Conservation (phyloP, 2,797 vertebrate genomes). For the Oreochromis grahami region DNA sequence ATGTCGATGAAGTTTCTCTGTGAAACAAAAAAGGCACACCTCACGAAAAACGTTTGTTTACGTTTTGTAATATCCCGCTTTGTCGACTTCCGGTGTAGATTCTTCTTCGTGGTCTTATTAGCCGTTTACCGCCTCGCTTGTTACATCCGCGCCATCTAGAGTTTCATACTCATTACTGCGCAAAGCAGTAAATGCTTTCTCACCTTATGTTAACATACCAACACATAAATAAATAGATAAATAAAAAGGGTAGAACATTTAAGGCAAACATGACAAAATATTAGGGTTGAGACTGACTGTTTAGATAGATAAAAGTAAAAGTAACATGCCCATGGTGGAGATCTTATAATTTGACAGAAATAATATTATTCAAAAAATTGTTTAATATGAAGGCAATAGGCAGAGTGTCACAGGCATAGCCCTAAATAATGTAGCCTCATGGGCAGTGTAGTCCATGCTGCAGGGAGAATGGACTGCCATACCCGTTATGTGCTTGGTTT, state of each 20-base stretch:
- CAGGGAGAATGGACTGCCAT: no score
- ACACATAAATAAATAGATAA: not conserved
- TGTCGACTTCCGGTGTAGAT: conserved; percentile 2
- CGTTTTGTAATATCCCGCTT: conserved; percentile 61
- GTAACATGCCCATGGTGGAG: not conserved
- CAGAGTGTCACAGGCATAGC: no score
- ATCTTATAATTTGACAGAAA: not conserved
- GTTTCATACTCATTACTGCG: fast-evolving
- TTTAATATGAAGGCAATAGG: no score
- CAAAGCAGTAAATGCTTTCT: not conserved
- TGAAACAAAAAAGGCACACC: fast-evolving
- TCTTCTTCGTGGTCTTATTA: not conserved
- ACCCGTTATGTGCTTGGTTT: no score
- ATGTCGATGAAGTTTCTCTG: not conserved
- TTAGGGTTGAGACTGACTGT: not conserved
- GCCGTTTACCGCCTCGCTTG: fast-evolving
- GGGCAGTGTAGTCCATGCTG: no score
- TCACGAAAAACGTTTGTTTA: not conserved
- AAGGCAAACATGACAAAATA: not conserved
- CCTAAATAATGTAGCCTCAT: no score
- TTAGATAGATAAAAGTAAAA: not conserved
- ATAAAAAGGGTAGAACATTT: not conserved
- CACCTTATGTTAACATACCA: not conserved
- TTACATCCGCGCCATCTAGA: not conserved
- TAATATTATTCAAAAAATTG: no score